A percentile compares a stretch with the other conserved stretches of the same genome.
Conservation (phyloP, 2,797 vertebrate genomes). For the Neopelma chrysocephalum region DNA sequence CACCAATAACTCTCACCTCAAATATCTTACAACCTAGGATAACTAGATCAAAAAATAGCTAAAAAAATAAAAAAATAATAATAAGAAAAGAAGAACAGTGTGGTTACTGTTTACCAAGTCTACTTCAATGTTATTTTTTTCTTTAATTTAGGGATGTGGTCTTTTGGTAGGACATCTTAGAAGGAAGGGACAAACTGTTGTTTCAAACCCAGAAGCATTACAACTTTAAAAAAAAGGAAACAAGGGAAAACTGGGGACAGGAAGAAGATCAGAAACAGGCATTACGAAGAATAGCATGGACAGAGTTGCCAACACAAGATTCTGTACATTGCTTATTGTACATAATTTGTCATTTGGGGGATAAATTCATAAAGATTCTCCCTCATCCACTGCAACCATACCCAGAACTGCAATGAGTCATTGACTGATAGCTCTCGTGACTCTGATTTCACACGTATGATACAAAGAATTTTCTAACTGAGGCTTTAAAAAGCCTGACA, state of each 20-base stretch:
- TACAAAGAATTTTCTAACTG: not conserved
- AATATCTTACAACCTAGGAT: not conserved
- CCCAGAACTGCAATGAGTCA: not conserved
- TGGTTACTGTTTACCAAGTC: not conserved
- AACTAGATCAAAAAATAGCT: not conserved
- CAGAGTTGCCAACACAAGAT: not conserved
- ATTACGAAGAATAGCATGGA: not conserved
- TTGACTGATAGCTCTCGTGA: not conserved
- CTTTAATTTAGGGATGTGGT: not conserved
- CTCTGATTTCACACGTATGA: fast-evolving
- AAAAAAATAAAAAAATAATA: not conserved
- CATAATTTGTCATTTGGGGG: not conserved
- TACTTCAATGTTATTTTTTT: not conserved
- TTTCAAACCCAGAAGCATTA: not conserved
- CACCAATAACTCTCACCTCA: not conserved
- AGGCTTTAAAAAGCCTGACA: not conserved
- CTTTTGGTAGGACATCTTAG: not conserved
- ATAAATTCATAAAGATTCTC: not conserved
- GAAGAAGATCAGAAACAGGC: not conserved
- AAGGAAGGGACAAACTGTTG: not conserved
- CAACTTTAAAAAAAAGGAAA: not conserved
- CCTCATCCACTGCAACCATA: not conserved
- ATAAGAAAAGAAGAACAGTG: not conserved
- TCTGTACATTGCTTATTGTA: not conserved
- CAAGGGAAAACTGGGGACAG: not conserved